Conservation (phyloP, 2,113 vertebrate genomes). For the Gymnobelideus leadbeateri region DNA sequence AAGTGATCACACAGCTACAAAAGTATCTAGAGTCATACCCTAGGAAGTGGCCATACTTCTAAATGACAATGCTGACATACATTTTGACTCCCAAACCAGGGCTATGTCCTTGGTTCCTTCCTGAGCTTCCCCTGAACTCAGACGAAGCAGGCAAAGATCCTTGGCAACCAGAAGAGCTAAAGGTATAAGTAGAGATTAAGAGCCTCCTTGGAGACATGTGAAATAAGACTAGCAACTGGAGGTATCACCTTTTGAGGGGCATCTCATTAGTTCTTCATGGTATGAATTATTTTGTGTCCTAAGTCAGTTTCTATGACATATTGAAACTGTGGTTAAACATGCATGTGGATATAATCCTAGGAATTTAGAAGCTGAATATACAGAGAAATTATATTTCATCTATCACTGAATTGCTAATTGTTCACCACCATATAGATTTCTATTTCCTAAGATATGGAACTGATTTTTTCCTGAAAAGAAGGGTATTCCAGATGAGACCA, state of each 20-base stretch:
- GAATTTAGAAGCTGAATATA: slow-evolving; percentile 59
- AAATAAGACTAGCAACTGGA: not conserved
- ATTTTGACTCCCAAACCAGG: not conserved
- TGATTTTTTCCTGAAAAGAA: slow-evolving; percentile 51
- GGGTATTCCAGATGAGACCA: slow-evolving; percentile 68
- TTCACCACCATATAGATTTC: slow-evolving; percentile 47
- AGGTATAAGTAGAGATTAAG: not conserved
- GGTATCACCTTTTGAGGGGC: slow-evolving; percentile 21
- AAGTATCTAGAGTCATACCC: not conserved
- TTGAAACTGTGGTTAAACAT: slow-evolving; percentile 47
- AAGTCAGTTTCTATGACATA: slow-evolving; percentile 46
- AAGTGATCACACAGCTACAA: not conserved
- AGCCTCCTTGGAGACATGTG: not conserved
- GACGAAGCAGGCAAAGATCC: not conserved
- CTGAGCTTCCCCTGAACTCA: not conserved
- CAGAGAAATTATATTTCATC: slow-evolving; percentile 47
- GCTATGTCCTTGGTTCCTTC: not conserved
- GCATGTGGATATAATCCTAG: slow-evolving; percentile 54
- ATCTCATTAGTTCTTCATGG: slow-evolving; percentile 29
- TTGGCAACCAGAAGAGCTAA: not conserved
- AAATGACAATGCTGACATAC: not conserved
- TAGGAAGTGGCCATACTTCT: not conserved
- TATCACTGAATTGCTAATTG: slow-evolving; percentile 34
- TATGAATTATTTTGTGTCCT: slow-evolving; percentile 26
- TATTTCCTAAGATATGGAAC: slow-evolving; percentile 53